Conservation (phyloP, 2,113 vertebrate species). For the Hydropotes inermis region DNA sequence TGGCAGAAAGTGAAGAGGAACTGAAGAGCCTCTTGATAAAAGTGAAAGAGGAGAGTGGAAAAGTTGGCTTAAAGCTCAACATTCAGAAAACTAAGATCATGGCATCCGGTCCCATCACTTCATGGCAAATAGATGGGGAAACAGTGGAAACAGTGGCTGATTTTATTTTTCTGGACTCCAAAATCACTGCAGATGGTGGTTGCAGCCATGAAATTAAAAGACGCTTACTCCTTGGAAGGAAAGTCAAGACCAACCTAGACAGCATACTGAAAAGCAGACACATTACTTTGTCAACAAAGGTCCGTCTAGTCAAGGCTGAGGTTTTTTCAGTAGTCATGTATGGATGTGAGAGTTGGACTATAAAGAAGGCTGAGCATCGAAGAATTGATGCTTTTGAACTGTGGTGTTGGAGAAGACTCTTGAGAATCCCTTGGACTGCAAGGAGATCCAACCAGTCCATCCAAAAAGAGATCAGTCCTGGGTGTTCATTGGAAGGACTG, state of each 20-base stretch:
- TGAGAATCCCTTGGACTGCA: neutral
- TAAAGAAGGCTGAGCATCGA: neutral
- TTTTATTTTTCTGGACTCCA: rapidly evolving
- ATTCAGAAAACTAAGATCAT: neutral
- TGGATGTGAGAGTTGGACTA: neutral
- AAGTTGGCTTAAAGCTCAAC: neutral
- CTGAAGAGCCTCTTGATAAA: neutral
- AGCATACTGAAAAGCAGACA: neutral
- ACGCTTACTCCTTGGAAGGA: neutral
- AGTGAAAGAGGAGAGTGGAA: neutral
- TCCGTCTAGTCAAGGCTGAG: neutral
- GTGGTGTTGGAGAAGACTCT: neutral
- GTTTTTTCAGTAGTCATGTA: neutral
- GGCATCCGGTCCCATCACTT: neutral
- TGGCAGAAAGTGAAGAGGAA: neutral
- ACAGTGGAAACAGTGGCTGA: neutral
- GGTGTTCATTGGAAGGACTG: neutral
- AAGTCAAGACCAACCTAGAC: neutral
- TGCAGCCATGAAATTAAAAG: neutral
- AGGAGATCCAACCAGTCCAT: neutral
- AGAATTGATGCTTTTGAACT: neutral
- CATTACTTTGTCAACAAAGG: neutral
- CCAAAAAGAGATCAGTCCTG: neutral
- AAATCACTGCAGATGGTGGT: neutral
- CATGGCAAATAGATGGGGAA: neutral